phyloP scores from a whole-genome alignment of 2,888 invertebrate genomes.

The Malthinus flaveolus region DNA sequence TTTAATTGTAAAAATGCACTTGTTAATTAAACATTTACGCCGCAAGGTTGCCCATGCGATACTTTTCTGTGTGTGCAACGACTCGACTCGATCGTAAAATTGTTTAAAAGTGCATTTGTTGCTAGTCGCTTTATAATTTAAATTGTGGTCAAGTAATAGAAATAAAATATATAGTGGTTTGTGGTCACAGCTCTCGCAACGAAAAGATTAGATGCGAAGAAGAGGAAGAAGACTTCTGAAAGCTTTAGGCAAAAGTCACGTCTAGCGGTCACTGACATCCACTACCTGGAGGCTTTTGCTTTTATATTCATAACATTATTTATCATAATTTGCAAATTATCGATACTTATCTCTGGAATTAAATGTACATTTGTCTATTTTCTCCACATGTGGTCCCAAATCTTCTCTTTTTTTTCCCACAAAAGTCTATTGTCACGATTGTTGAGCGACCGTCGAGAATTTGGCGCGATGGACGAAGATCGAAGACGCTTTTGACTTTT shows the following conservation, averaged over 20 bases:
- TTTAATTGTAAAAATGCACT: too few relatives aligned
- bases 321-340: constrained; percentile 6
- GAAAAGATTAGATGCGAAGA: too few relatives aligned
- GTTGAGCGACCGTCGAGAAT: not conserved
- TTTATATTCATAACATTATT: constrained; percentile 1
- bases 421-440: not conserved
- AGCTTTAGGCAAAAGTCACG: constrained; percentile 16
- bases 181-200: too few relatives aligned
- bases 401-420: not conserved
- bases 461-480: not conserved
- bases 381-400: constrained; percentile 1
- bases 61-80: too few relatives aligned
- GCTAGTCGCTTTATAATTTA: too few relatives aligned
- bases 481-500: too few relatives aligned
- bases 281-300: not conserved
- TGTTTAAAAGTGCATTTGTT: too few relatives aligned
- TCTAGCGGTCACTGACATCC: constrained; percentile 23
- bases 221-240: not conserved
- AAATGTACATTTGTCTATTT: constrained; percentile 2
- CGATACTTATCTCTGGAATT: constrained; percentile 3
- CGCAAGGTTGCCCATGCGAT: too few relatives aligned
- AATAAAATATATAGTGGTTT: too few relatives aligned
- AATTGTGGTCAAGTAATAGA: too few relatives aligned
- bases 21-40: too few relatives aligned
- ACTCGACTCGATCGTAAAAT: too few relatives aligned